phyloP scores from a whole-genome alignment of 92 coral and sea anemone species.

The Phenganax subtilis region DNA sequence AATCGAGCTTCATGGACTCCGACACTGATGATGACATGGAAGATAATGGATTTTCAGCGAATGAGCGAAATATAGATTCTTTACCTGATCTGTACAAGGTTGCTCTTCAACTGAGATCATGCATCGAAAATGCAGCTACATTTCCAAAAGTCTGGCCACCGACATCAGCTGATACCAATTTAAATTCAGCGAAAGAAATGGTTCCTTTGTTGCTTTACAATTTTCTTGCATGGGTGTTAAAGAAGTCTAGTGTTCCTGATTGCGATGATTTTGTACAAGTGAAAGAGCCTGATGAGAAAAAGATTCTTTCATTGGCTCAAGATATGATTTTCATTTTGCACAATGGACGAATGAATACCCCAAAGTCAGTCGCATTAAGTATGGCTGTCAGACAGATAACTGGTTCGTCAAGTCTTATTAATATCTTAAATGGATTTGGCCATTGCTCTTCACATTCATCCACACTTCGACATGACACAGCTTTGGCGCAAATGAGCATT shows the following conservation, averaged over 20 bases:
- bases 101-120: slow-evolving; percentile 12
- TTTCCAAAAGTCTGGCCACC: slow-evolving; percentile 32
- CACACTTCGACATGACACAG: slow-evolving; percentile 18
- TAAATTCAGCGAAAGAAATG: neutral
- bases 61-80: neutral
- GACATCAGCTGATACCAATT: neutral
- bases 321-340: neutral
- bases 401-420: slow-evolving; percentile 17
- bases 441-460: slow-evolving; percentile 16
- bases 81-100: slow-evolving; percentile 11
- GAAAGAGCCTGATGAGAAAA: neutral
- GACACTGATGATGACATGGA: slow-evolving; percentile 4
- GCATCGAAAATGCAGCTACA: slow-evolving; percentile 1
- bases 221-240: slow-evolving; percentile 25
- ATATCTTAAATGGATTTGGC: slow-evolving; percentile 23
- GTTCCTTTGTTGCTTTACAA: slow-evolving; percentile 2
- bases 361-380: slow-evolving; percentile 17
- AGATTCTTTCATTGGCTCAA: slow-evolving; percentile 1
- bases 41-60: neutral
- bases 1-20: neutral
- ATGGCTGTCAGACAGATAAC: slow-evolving; percentile 32
- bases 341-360: neutral
- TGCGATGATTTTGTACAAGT: neutral
- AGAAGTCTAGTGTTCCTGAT: neutral
- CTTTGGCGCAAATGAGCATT: slow-evolving; percentile 11